A percentile compares a stretch with the other conserved stretches of the same genome.
Evolutionary conservation across 2,888 invertebrate genomes (phyloP).

Genomic region (Andrena flavipes): DNA sequence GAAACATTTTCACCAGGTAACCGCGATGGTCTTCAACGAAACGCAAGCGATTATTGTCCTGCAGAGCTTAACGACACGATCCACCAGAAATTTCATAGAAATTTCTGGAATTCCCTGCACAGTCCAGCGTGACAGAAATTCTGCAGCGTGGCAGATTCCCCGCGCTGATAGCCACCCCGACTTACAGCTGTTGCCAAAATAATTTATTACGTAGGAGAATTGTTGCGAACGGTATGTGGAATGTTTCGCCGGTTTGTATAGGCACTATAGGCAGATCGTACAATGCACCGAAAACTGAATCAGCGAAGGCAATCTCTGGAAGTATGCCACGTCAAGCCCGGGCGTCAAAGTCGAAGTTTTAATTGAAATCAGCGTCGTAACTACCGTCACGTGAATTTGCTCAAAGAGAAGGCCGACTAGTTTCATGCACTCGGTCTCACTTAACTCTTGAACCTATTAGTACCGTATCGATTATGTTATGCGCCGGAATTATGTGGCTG

Average conservation of each 20-base stretch:
- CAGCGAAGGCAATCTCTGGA: constrained; percentile 62
- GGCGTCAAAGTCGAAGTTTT: constrained; percentile 69
- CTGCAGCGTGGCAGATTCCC: neutral
- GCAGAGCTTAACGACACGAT: constrained; percentile 29
- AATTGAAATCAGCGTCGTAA: constrained; percentile 70
- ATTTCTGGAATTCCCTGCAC: constrained; percentile 21
- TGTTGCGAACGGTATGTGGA: neutral
- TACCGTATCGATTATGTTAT: constrained; percentile 64
- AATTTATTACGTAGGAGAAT: neutral
- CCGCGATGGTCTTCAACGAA: constrained; percentile 33
- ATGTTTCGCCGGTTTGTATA: neutral
- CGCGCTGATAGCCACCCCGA: neutral
- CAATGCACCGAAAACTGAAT: constrained; percentile 60
- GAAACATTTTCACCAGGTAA: constrained; percentile 14
- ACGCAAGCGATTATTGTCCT: constrained; percentile 38
- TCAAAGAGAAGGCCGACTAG: constrained; percentile 65
- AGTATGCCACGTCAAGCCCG: constrained; percentile 47
- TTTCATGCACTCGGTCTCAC: constrained; percentile 64
- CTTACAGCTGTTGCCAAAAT: neutral
- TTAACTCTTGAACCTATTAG: constrained; percentile 68
- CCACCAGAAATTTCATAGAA: constrained; percentile 16
- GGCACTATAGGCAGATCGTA: neutral
- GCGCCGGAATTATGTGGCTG: constrained; percentile 55
- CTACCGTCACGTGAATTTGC: constrained; percentile 68
- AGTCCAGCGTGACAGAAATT: neutral